Conservation (phyloP, 2,113 vertebrate genomes). For the Physeter macrocephalus region DNA sequence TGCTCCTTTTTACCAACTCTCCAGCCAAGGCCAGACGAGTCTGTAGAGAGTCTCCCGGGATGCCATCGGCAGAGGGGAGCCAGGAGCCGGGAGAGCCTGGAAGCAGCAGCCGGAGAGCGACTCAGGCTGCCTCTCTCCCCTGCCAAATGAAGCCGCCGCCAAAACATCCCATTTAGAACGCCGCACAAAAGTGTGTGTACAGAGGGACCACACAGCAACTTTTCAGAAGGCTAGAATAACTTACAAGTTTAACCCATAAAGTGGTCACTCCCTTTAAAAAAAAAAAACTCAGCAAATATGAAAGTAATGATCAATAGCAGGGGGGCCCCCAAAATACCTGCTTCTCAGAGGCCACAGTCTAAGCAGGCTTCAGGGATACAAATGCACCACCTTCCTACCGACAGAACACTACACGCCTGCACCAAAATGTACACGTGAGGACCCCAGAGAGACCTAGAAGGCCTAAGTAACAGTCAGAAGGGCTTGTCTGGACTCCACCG, state of each 20-base stretch:
- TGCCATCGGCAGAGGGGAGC: neutral
- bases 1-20: neutral
- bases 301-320: neutral
- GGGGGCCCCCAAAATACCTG: neutral
- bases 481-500: neutral
- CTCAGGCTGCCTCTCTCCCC: neutral
- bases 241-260: constrained; percentile 27
- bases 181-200: neutral
- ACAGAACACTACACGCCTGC: neutral
- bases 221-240: neutral
- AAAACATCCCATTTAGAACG: neutral
- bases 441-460: neutral
- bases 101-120: neutral
- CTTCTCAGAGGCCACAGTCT: neutral
- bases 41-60: neutral
- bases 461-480: accelerated
- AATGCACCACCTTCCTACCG: neutral
- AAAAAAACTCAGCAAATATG: accelerated
- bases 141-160: constrained; percentile 23
- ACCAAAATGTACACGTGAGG: neutral
- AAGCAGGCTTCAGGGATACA: neutral
- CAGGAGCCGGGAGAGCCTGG: neutral
- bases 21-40: neutral
- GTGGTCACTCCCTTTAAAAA: neutral
- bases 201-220: constrained; percentile 53